These are phyloP conservation scores for Drosophila neotestacea DNA, from an alignment of 2,888 invertebrate genomes.

Conservation along the genomic window DNA sequence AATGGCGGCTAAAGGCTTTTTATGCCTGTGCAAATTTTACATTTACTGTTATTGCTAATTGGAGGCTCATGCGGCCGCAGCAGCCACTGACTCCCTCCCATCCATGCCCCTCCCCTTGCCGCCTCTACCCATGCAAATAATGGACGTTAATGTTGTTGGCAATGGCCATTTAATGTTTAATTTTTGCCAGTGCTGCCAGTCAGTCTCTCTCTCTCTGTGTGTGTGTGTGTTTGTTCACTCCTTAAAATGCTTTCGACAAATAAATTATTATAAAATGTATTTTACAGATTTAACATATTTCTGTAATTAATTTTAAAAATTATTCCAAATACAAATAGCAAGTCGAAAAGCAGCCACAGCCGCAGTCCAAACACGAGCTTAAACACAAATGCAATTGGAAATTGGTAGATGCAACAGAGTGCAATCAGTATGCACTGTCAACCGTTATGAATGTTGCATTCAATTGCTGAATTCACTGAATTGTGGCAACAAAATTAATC, in stretches of 20 bases:
- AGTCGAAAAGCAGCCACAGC: slow-evolving; percentile 49
- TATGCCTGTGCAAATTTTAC: slow-evolving; percentile 77
- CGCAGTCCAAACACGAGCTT: slow-evolving; percentile 34
- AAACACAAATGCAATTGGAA: slow-evolving; percentile 27
- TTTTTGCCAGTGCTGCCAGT: slow-evolving; percentile 37
- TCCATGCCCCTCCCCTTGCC: too few species aligned
- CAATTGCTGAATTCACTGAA: slow-evolving; percentile 74
- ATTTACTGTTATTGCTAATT: slow-evolving; percentile 81
- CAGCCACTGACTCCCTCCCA: slow-evolving; percentile 28
- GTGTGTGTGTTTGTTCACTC: slow-evolving; percentile 38
- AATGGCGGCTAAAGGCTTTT: slow-evolving; percentile 76
- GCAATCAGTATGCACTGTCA: slow-evolving; percentile 67
- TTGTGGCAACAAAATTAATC: slow-evolving; percentile 80
- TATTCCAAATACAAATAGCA: slow-evolving; percentile 80
- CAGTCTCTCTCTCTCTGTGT: slow-evolving; percentile 7
- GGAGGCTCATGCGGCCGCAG: slow-evolving; percentile 74
- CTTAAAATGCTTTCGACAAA: slow-evolving; percentile 82
- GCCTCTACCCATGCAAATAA: slow-evolving; percentile 55
- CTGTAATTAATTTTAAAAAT: slow-evolving; percentile 85
- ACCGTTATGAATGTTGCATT: slow-evolving; percentile 74
- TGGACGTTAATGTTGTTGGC: slow-evolving; percentile 75
- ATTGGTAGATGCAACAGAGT: slow-evolving; percentile 5
- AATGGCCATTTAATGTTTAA: slow-evolving; percentile 79
- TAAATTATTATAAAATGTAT: slow-evolving; percentile 84
- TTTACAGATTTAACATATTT: slow-evolving; percentile 82